phyloP scores from a whole-genome alignment of 2,797 vertebrate species.

The Sylvia borin region DNA sequence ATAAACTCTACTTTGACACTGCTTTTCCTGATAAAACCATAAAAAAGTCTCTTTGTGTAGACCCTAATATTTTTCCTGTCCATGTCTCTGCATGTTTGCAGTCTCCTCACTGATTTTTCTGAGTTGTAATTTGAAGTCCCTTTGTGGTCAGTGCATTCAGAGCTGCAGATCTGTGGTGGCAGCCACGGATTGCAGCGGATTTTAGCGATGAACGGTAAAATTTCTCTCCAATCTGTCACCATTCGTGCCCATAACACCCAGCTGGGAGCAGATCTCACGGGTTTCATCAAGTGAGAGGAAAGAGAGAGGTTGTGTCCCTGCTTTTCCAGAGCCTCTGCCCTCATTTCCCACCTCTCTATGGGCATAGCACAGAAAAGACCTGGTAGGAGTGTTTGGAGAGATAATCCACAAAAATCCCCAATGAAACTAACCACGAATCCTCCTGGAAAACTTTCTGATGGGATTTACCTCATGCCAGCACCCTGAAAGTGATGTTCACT shows the following conservation, averaged over 20 bases:
- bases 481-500: not conserved
- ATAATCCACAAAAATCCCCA: not conserved
- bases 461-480: not conserved
- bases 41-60: not conserved
- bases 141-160: not conserved
- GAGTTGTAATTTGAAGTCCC: not conserved
- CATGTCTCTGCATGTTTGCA: accelerated
- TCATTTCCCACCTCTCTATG: not conserved
- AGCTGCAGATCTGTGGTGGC: not conserved
- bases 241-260: accelerated
- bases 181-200: accelerated
- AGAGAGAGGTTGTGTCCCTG: not conserved
- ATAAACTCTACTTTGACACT: not conserved
- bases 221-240: not conserved
- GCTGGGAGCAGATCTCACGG: not conserved
- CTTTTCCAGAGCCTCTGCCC: not conserved
- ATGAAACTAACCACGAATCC: not conserved
- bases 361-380: not conserved
- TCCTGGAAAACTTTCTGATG: not conserved
- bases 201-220: not conserved
- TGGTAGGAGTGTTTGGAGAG: not conserved
- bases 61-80: not conserved
- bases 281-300: not conserved
- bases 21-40: not conserved
- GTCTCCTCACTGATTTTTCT: not conserved